Conservation (phyloP, 2,797 vertebrate species). For the Sebastes steindachneri region DNA sequence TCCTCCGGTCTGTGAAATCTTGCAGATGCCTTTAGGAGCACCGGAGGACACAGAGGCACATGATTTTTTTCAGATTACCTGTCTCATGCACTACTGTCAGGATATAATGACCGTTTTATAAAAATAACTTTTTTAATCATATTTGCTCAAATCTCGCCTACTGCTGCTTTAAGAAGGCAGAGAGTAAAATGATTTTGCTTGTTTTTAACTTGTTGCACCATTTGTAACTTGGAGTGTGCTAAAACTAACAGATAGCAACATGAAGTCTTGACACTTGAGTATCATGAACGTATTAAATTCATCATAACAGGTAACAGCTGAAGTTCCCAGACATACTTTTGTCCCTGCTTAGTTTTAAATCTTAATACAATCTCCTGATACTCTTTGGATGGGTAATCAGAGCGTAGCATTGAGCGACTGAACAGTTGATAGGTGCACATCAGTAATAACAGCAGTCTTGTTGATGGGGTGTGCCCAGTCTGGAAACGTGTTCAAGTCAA, state of each 20-base stretch:
- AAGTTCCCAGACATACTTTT: constrained; percentile 14
- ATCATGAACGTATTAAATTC: not conserved
- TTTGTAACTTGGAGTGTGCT: not conserved
- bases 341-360: constrained; percentile 36
- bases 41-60: too few relatives aligned
- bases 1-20: too few relatives aligned
- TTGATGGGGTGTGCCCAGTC: constrained; percentile 90
- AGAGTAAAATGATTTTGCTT: not conserved
- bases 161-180: not conserved
- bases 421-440: constrained; percentile 70
- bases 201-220: not conserved
- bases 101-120: too few relatives aligned
- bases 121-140: too few relatives aligned
- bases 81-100: too few relatives aligned
- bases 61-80: too few relatives aligned
- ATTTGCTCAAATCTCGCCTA: too few relatives aligned
- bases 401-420: constrained; percentile 75
- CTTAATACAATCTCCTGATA: not conserved
- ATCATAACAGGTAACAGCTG: constrained; percentile 21
- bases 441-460: constrained; percentile 57
- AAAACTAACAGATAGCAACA: constrained; percentile 6
- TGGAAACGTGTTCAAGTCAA: constrained; percentile 88
- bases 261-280: constrained; percentile 1
- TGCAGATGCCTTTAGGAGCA: too few relatives aligned
- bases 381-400: constrained; percentile 40